phyloP scores from a whole-genome alignment of 2,113 vertebrate species.

The Clinocottus analis region DNA sequence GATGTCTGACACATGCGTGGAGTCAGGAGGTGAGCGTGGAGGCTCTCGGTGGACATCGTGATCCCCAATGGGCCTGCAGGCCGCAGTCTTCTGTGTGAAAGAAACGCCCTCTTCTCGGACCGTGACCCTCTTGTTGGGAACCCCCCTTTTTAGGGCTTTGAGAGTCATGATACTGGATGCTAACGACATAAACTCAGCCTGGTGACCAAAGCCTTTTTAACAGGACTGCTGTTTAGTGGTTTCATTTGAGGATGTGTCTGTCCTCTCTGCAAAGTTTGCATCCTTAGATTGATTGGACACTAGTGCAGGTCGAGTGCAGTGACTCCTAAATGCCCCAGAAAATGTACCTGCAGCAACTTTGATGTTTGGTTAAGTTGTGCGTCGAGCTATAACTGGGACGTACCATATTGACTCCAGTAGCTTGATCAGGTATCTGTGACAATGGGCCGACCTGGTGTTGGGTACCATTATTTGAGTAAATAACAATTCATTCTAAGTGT shows the following conservation, averaged over 20 bases:
- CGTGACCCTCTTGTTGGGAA: too few relatives aligned
- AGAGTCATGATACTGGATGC: not conserved
- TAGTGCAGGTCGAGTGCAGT: not conserved
- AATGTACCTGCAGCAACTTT: too few relatives aligned
- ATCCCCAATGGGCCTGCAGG: not conserved
- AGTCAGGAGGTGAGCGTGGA: not conserved
- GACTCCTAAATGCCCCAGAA: not conserved
- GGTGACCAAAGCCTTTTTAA: not conserved
- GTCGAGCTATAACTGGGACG: not conserved
- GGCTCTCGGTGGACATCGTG: too few relatives aligned
- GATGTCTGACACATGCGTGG: constrained; percentile 42
- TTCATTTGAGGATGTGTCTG: not conserved
- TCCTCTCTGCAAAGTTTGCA: not conserved
- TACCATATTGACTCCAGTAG: not conserved
- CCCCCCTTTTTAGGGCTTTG: not conserved
- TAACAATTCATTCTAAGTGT: not conserved
- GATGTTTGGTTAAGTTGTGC: not conserved
- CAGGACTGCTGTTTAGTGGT: not conserved
- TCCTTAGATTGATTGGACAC: not conserved
- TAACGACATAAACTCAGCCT: not conserved
- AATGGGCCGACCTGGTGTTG: not conserved
- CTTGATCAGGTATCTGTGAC: not conserved
- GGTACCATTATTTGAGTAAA: not conserved
- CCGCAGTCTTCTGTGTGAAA: too few relatives aligned
- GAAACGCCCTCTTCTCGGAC: too few relatives aligned